Evolutionary conservation across 2,113 vertebrate genomes (phyloP), one percentile per base, ranked within the genome.

Genomic region (Calidris pygmaea): DNA sequence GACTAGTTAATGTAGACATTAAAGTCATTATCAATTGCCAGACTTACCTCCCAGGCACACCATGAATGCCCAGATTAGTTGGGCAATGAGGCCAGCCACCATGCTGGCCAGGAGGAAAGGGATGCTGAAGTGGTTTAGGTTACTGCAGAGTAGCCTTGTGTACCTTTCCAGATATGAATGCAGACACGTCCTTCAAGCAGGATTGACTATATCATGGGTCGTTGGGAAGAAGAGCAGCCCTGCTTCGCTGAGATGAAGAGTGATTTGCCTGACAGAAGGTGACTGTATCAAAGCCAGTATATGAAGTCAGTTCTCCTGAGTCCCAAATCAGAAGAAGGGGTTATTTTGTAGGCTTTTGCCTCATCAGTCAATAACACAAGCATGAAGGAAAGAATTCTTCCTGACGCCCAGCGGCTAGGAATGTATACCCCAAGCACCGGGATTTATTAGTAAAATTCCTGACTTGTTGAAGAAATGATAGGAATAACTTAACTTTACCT

Each of bases 381-480:
- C n/a, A 56, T 5, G 19, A 43, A 81, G 32, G n/a, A 66, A 67
- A 62, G 9, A 92, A 41, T 35, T 83, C 45, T 88, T 65, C 56
- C 26, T 75, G 55, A 67, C 2, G 8, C 7, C 32, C 9, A 27
- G 35, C 7, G 14, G 27, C 23, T 74, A 1, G 22, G 34, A 75
- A 52, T 29, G 2, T 52, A 34, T 22, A 72, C 23, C 14, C 4
- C 2, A 17, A 90, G 55, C 23, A 58, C 29, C 53, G 53, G 41
- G 30, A 85, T 72, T 85, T 59, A 52, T n/a, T 87, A 75, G 48
- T 53, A 78, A 93, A 86, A 78, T 75, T 76, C 91, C 85, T 75
- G 87, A 56, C 23, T 60, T 60, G 24, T 29, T 86, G 59, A 83
- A 93, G 72, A 88, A 85, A 62, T 60, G 12, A 30, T 23, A 92